Evolutionary conservation across 2,888 invertebrate species (phyloP), one percentile per base, ranked within the genome.

Genomic region (Pseudanteris insignis): DNA sequence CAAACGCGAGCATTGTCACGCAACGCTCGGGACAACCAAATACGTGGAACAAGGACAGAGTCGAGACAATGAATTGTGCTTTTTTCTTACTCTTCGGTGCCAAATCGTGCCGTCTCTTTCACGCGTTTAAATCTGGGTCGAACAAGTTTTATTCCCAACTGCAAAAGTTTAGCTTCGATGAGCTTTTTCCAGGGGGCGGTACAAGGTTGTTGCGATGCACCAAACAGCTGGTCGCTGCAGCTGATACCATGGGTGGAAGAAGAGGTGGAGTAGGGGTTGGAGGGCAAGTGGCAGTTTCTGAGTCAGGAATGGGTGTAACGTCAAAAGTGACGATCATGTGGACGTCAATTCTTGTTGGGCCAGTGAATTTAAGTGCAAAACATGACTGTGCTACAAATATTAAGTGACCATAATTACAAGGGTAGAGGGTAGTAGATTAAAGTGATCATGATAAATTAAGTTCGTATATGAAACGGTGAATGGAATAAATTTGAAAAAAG

Each of bases 211-310:
- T 47, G 47, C 55, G 55, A 40, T 47, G 55, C 55, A 47, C 34
- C 47, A 46, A 46, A 54, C 54, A 43, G 53, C 53, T 53, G 53
- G 53, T 36, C 53, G 29, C 43, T 33, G 54, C 54, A 46, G 54
- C 54, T 54, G 54, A 37, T 30, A 37, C 2, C 29, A 28, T 25
- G 12, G 50, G 14, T 11, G 6, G 25, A n/a, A n/a, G n/a, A n/a
- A n/a, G n/a, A n/a, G n/a, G n/a, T n/a, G n/a, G n/a, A n/a, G n/a
- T n/a, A 12, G 30, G 30, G 30, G 12, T 2, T 9, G 26, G 26
- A n/a, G 4, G 5, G 26, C n/a, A 2, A n/a, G n/a, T 26, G 8
- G 26, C n/a, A 8, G 26, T 5, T n/a, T 26, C 26, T n/a, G 2
- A 26, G 26, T n/a, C n/a, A n/a, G n/a, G n/a, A n/a, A n/a, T n/a